phyloP scores from a whole-genome alignment of 2,113 vertebrate genomes.

The Varanus komodoensis region DNA sequence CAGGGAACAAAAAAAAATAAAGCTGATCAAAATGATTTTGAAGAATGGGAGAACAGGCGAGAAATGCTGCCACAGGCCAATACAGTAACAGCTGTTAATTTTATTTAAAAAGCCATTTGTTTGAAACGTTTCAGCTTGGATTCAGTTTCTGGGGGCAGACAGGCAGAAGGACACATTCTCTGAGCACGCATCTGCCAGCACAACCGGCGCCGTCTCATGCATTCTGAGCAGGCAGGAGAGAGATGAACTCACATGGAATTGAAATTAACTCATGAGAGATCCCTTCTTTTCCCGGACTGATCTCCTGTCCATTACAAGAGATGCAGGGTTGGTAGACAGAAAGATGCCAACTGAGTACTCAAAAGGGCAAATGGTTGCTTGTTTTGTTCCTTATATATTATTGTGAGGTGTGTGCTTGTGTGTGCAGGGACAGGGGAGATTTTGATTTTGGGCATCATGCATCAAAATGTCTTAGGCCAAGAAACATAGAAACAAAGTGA shows the following conservation, averaged over 20 bases:
- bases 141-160: slow-evolving; percentile 38
- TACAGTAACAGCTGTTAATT: slow-evolving; percentile 29
- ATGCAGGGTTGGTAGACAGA: neutral
- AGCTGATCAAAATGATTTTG: neutral
- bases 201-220: slow-evolving; percentile 18
- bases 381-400: neutral
- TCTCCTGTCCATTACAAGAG: slow-evolving; percentile 33
- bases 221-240: slow-evolving; percentile 60
- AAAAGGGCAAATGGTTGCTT: neutral
- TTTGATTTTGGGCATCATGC: neutral
- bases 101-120: slow-evolving; percentile 38
- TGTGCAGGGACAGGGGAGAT: neutral
- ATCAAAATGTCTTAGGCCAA: neutral
- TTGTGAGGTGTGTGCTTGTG: neutral
- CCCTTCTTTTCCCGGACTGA: slow-evolving; percentile 20
- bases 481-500: no score
- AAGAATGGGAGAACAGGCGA: neutral
- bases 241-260: slow-evolving; percentile 56
- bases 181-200: slow-evolving; percentile 38
- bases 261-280: slow-evolving; percentile 54
- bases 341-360: neutral
- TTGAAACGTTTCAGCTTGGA: slow-evolving; percentile 27
- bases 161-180: slow-evolving; percentile 37
- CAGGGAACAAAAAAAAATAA: neutral
- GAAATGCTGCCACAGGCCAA: slow-evolving; percentile 16